These are phyloP conservation scores for Camponotus fellah DNA, from an alignment of 2,888 invertebrate species.

Conservation along the genomic window DNA sequence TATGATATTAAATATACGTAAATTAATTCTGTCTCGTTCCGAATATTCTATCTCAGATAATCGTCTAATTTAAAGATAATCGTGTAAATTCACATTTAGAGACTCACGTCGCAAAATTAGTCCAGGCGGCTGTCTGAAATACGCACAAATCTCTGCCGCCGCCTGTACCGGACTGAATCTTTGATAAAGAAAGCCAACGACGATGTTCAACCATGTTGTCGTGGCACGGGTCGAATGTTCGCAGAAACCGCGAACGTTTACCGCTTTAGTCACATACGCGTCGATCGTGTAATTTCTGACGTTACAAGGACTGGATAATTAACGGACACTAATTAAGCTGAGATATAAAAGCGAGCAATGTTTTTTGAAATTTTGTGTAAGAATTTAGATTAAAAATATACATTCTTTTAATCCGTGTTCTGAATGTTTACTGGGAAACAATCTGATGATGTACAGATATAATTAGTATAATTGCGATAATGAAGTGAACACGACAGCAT, in stretches of 20 bases:
- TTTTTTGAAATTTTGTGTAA: not conserved
- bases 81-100: not conserved
- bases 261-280: constrained; percentile 36
- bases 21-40: not conserved
- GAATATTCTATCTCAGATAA: not conserved
- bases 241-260: constrained; percentile 45
- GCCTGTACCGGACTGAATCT: constrained; percentile 60
- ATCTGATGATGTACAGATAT: not conserved
- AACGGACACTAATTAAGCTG: constrained; percentile 39
- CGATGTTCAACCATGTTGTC: constrained; percentile 45
- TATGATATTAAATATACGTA: not conserved
- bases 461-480: not conserved
- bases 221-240: constrained; percentile 27
- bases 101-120: constrained; percentile 17
- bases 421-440: not conserved
- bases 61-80: not conserved
- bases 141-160: constrained; percentile 3
- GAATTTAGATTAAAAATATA: not conserved
- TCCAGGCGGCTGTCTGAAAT: constrained; percentile 10
- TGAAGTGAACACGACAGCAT: not conserved
- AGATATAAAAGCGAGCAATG: not conserved
- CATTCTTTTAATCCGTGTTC: not conserved
- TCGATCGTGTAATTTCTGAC: constrained; percentile 32
- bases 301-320: constrained; percentile 29
- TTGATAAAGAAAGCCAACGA: constrained; percentile 59